Conservation (phyloP, 2,888 invertebrate genomes). For the Pollenia labialis region DNA sequence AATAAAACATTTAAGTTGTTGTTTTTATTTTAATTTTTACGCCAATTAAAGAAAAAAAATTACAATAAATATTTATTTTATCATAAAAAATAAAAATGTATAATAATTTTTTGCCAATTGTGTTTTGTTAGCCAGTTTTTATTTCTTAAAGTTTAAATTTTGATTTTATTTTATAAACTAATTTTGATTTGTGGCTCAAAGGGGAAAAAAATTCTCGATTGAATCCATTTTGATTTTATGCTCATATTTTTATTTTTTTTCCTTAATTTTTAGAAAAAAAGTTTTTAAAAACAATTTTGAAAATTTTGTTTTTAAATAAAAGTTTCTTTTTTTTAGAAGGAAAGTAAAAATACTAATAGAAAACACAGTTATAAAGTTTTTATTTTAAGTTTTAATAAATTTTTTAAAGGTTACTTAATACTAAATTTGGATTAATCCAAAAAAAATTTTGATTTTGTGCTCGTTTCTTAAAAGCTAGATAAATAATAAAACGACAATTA, state of each 20-base stretch:
- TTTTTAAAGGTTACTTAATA: slow-evolving; percentile 71
- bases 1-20: slow-evolving; percentile 69
- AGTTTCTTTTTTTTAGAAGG: slow-evolving; percentile 2
- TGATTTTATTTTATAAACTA: slow-evolving; percentile 72
- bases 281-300: slow-evolving; percentile 68
- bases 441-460: slow-evolving; percentile 72
- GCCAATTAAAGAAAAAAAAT: slow-evolving; percentile 63
- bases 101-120: slow-evolving; percentile 50
- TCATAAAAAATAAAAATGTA: slow-evolving; percentile 49
- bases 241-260: slow-evolving; percentile 75
- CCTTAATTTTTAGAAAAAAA: slow-evolving; percentile 7
- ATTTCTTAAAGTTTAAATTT: not conserved
- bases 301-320: slow-evolving; percentile 25
- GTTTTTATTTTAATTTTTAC: slow-evolving; percentile 39
- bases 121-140: slow-evolving; percentile 30
- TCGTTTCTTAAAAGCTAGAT: slow-evolving; percentile 69
- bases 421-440: slow-evolving; percentile 72
- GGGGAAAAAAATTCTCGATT: slow-evolving; percentile 74
- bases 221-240: slow-evolving; percentile 83
- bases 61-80: slow-evolving; percentile 18
- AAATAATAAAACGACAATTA: slow-evolving; percentile 19
- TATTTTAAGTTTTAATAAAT: slow-evolving; percentile 57
- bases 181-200: slow-evolving; percentile 80
- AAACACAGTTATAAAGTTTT: slow-evolving; percentile 78
- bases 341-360: slow-evolving; percentile 11